Conservation (phyloP, 2,797 vertebrate species). For the Varecia variegata region DNA sequence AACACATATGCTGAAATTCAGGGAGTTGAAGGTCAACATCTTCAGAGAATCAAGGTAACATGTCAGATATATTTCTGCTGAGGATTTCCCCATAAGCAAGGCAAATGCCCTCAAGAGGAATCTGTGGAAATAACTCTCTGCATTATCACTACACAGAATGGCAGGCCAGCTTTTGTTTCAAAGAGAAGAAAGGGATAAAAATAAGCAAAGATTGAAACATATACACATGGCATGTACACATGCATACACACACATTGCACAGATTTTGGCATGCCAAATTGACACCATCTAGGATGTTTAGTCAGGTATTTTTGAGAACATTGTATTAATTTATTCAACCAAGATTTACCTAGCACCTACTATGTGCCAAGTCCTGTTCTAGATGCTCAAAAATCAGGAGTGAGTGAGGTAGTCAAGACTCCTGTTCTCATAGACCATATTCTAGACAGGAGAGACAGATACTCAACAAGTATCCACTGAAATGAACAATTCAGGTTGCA, state of each 20-base stretch:
- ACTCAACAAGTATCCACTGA: background rate
- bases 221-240: background rate
- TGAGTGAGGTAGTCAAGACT: background rate
- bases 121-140: background rate
- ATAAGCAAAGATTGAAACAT: background rate
- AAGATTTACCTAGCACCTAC: constrained; percentile 18
- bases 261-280: background rate
- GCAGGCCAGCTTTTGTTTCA: background rate
- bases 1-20: constrained; percentile 38
- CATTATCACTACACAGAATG: background rate
- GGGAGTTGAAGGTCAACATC: constrained; percentile 47
- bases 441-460: background rate
- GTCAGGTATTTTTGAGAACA: background rate
- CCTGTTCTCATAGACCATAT: background rate
- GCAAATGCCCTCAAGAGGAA: background rate
- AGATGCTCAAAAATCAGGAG: background rate
- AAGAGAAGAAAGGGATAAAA: background rate
- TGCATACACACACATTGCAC: background rate
- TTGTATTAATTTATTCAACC: background rate
- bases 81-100: background rate
- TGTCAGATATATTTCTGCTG: background rate
- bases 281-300: background rate
- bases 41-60: constrained; percentile 30
- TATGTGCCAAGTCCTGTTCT: background rate
- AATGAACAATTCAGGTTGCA: background rate